phyloP scores from a whole-genome alignment of 2,113 vertebrate species.

The Dascyllus trimaculatus region DNA sequence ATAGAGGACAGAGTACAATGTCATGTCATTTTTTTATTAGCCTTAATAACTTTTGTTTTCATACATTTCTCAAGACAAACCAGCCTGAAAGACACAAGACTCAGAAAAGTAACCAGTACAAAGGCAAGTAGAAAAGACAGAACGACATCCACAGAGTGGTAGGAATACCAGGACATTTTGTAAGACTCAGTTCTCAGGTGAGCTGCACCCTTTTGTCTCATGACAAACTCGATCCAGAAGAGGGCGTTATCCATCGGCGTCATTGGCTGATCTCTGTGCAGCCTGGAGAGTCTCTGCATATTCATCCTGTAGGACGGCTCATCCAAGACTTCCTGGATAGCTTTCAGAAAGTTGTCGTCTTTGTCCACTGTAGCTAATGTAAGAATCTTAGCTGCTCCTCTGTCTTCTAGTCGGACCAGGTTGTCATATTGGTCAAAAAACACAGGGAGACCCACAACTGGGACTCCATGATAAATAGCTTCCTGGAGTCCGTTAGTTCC shows the following conservation, averaged over 20 bases:
- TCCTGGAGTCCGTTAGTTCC: slow-evolving; percentile 81
- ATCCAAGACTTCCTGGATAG: slow-evolving; percentile 72
- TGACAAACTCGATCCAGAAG: slow-evolving; percentile 83
- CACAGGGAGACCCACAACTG: slow-evolving; percentile 74
- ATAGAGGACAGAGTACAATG: not conserved
- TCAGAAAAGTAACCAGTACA: not conserved
- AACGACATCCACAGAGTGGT: slow-evolving; percentile 74
- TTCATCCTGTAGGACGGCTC: slow-evolving; percentile 79
- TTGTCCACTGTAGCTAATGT: slow-evolving; percentile 65
- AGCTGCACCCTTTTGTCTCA: slow-evolving; percentile 80
- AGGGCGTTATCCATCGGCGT: slow-evolving; percentile 63
- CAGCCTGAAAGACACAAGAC: slow-evolving; percentile 9
- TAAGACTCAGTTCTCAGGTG: slow-evolving; percentile 71
- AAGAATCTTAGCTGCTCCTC: slow-evolving; percentile 70
- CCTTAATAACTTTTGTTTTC: slow-evolving; percentile 23
- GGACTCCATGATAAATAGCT: slow-evolving; percentile 80
- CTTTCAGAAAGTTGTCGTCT: slow-evolving; percentile 64
- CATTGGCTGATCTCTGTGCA: slow-evolving; percentile 78
- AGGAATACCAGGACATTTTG: slow-evolving; percentile 80
- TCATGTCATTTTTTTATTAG: slow-evolving; percentile 1
- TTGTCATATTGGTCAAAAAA: slow-evolving; percentile 82
- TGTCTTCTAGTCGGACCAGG: slow-evolving; percentile 71
- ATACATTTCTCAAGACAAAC: slow-evolving; percentile 6
- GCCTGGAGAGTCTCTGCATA: slow-evolving; percentile 81
- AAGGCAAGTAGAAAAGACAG: slow-evolving; percentile 2